Percentiles rank a stretch among this genome's conserved stretches.
Evolutionary conservation across 2,888 invertebrate species (phyloP).

Genomic region (Invenusta paracnida): DNA sequence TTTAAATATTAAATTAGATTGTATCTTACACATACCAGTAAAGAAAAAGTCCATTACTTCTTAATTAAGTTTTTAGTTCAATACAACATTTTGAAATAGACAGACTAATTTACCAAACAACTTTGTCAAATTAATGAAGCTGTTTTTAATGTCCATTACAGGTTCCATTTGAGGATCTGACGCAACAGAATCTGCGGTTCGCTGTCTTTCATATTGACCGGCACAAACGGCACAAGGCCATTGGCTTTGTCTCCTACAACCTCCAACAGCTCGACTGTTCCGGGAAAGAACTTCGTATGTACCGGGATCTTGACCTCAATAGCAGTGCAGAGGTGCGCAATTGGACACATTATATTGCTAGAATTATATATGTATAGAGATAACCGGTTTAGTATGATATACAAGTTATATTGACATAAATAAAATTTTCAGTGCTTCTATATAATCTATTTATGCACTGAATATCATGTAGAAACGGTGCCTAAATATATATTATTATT

Average conservation of each 20-base stretch:
- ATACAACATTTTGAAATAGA: no score
- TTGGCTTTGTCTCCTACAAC: constrained; percentile 8
- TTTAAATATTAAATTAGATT: no score
- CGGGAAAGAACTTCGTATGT: constrained; percentile 5
- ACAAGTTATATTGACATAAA: background rate
- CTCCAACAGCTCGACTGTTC: background rate
- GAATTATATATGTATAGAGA: background rate
- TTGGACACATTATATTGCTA: no score
- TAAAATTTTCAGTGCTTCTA: no score
- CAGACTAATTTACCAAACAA: no score
- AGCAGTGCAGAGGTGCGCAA: background rate
- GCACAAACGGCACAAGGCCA: constrained; percentile 33
- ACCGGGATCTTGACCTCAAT: constrained; percentile 30
- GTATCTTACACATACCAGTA: no score
- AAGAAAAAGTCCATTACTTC: no score
- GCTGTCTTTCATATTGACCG: constrained; percentile 24
- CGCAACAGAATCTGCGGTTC: background rate
- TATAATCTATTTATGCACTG: no score
- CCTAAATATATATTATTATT: no score
- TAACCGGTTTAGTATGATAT: background rate
- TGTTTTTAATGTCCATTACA: background rate
- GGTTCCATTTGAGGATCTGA: background rate
- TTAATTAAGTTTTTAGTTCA: no score
- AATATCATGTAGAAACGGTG: no score
- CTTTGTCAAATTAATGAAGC: no score